Conservation (phyloP, 2,797 vertebrate genomes). For the Carduelis carduelis region DNA sequence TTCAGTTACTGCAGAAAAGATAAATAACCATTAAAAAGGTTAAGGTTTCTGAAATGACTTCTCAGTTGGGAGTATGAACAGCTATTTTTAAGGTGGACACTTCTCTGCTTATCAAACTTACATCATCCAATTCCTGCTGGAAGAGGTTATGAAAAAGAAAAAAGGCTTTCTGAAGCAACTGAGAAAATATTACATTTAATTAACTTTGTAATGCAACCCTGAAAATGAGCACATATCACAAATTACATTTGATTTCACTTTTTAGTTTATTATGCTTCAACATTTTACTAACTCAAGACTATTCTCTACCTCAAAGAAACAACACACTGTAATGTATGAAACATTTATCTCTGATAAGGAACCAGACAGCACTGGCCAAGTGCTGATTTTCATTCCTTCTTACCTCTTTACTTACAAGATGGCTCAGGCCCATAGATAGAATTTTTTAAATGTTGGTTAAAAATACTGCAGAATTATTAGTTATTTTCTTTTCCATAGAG, state of each 20-base stretch:
- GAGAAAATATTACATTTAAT: background rate
- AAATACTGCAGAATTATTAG: background rate
- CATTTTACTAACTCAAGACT: background rate
- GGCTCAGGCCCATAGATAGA: background rate
- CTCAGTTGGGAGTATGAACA: background rate
- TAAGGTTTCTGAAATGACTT: background rate
- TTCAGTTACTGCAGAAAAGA: background rate
- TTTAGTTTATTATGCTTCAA: background rate
- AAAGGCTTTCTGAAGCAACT: background rate
- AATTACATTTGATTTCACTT: background rate
- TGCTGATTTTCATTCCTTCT: background rate
- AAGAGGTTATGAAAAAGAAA: background rate
- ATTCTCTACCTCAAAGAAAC: background rate
- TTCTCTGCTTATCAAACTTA: background rate
- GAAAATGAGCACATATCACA: background rate
- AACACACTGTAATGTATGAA: background rate
- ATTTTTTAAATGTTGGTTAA: background rate
- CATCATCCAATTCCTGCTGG: background rate
- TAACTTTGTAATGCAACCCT: background rate
- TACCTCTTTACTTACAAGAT: background rate
- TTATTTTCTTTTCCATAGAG: background rate
- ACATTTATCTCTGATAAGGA: background rate
- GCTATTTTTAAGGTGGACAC: background rate
- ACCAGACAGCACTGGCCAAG: background rate
- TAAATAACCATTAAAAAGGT: background rate